Base-by-base conservation (phyloP, 2,888 invertebrate species). In the Nephrotoma guestfalica region DNA sequence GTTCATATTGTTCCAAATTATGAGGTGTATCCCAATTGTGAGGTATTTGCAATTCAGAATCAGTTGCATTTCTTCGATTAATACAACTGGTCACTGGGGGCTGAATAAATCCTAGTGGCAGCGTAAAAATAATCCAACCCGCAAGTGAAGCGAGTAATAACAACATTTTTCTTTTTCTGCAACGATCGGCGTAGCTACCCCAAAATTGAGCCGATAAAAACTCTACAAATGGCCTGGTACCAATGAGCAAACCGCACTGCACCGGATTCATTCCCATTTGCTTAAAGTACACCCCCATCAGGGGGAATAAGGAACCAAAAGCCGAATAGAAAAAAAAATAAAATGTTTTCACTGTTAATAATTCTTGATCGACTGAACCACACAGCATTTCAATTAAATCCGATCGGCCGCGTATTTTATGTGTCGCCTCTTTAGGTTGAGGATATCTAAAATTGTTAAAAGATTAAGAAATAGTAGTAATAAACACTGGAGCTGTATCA, bases 271-370 rank as follows among this genome's bases (percentile, higher is more conserved):
- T 98, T 87, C 98, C 98, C 95, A 99, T 96, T 93, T 99, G 99
- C 93, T 99, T 99, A 93, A 99, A 99, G 92, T 99, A 99, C 85
- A 99, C 97, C 51, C 98, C 99, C 96, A 99, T 97, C 88, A 99
- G 93, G 0, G 99, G 99, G 91, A 99, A 99, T 15, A 99, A 93
- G 0, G 98, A 98, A 6, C 99, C 99, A 91, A 99, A 99, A 0
- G 99, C 99, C 83, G 99, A 98, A 92, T 99, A 99, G 93, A 99
- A 99, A 94, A 99, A 99, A 92, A 99, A 99, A 92, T 99, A 99
- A 92, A 99, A 99, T 40, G 97, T 96, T 92, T 99, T 99, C 89
- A 98, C 98, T 86, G 98, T 96, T 88, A 99, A 94, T 86, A 99
- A 93, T 91, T 98, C 98, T 89, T 96, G 96, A 91, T 98, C 97